Base-by-base conservation (phyloP, 2,797 vertebrate species). In the Pseudomugil gertrudae region DNA sequence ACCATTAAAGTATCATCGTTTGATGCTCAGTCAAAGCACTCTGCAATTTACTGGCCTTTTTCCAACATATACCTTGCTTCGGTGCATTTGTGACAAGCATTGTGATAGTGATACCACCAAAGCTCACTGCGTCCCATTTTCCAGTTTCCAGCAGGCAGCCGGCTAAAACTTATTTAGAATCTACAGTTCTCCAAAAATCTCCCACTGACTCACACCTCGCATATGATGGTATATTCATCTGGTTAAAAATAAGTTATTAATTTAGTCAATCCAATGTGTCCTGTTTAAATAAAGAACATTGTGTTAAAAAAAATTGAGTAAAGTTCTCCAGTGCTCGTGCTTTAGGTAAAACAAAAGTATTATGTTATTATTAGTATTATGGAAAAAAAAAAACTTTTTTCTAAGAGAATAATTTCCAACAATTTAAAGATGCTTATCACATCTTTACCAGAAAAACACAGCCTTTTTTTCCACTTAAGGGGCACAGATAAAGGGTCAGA, bases 111-210 rank as follows among this genome's bases (percentile, higher is more conserved):
- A 69, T 17, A 9, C 48, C 35, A 21, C 43, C 53, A 11, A 15
- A 19, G 63, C 58, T 74, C 72, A 55, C 55, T 7, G 10, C 10
- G 23, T 26, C 61, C n/a, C 32, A 32, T 29, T 33, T 26, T 24
- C 19, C 4, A 48, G 48, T 54, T 71, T 70, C 47, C 64, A 43
- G 47, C 76, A 75, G 66, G 45, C 53, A 66, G 64, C 50, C 40
- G 35, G 62, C 65, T 59, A 64, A 69, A 69, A 80, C 74, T 43
- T 64, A 84, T 84, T 83, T 80, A 73, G 76, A 83, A 36, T 71
- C 72, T 62, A 85, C 79, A 92, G 74, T 90, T 90, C 66, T 88
- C 88, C 85, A 81, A 47, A 84, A 61, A 76, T 27, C 55, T 80
- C 77, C 69, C 71, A 69, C 72, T 89, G 85, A 92, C 80, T 91